Percentiles rank a stretch among this genome's conserved stretches.
These are phyloP conservation scores for Agrochola macilenta DNA, from an alignment of 2,888 invertebrate genomes.

Conservation along the genomic window DNA sequence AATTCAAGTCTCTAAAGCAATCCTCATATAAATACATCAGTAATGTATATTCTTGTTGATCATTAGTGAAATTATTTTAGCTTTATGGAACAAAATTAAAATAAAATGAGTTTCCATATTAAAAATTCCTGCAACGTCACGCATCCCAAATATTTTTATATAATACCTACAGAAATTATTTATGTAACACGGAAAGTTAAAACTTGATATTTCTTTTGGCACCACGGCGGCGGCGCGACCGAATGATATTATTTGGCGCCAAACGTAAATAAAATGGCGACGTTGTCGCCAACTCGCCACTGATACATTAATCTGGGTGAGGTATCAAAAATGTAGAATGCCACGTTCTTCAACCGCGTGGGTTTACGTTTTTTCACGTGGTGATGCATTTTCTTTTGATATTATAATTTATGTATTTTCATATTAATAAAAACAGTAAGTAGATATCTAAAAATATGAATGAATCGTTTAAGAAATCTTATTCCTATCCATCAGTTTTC, in stretches of 20 bases:
- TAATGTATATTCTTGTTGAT: constrained; percentile 5
- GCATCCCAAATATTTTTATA: constrained; percentile 56
- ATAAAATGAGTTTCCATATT: constrained; percentile 30
- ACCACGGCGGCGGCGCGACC: constrained; percentile 73
- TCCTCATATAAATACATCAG: neutral
- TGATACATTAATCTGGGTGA: constrained; percentile 62
- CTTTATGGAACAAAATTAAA: constrained; percentile 4
- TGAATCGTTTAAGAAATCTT: neutral
- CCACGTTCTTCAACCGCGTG: constrained; percentile 63
- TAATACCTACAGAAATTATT: constrained; percentile 54
- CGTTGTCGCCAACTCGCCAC: constrained; percentile 76
- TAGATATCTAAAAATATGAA: constrained; percentile 1
- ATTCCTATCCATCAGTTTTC: neutral
- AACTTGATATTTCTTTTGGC: constrained; percentile 78
- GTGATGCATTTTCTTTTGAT: constrained; percentile 48
- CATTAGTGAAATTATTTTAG: constrained; percentile 3
- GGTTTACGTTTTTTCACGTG: constrained; percentile 42
- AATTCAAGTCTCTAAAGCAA: neutral
- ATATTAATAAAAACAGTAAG: constrained; percentile 2
- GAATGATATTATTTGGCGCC: constrained; percentile 85
- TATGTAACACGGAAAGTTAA: constrained; percentile 72
- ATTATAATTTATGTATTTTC: constrained; percentile 25
- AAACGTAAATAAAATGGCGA: constrained; percentile 84
- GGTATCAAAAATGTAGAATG: constrained; percentile 61
- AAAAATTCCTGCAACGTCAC: constrained; percentile 43